These are phyloP conservation scores for Eulacestoma nigropectus DNA, from an alignment of 2,113 vertebrate species.

Conservation along the genomic window DNA sequence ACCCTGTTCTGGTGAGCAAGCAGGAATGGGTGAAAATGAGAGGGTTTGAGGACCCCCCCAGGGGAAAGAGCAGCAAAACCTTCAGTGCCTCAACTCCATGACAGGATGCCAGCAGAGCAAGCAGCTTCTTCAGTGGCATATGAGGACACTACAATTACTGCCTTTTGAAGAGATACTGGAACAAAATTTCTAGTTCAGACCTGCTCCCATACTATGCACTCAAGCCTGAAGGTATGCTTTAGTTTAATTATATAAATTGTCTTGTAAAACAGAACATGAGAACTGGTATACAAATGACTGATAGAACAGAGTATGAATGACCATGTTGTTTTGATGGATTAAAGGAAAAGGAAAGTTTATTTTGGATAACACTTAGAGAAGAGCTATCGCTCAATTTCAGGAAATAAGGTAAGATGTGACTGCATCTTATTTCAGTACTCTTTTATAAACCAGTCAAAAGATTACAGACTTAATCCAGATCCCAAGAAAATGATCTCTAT, in stretches of 20 bases:
- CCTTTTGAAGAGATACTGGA: not conserved
- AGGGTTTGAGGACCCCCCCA: not conserved
- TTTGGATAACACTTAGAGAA: not conserved
- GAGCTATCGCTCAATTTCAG: not conserved
- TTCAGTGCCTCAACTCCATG: not conserved
- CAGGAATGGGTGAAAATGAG: not conserved
- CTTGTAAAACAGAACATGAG: not conserved
- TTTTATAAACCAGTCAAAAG: not conserved
- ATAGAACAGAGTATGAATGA: not conserved
- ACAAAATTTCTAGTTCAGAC: conserved; percentile 27
- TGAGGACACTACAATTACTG: not conserved
- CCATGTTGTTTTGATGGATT: not conserved
- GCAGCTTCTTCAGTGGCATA: not conserved
- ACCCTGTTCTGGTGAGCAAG: not conserved
- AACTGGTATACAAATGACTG: not conserved
- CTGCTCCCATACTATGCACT: not conserved
- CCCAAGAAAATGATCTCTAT: not conserved
- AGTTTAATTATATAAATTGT: not conserved
- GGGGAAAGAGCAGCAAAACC: not conserved
- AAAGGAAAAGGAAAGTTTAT: not conserved
- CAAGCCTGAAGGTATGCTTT: conserved; percentile 9
- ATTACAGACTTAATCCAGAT: not conserved
- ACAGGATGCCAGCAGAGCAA: not conserved
- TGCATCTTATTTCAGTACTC: not conserved
- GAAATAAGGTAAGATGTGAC: not conserved